Conservation (phyloP, 1,140 invertebrate species). For the Drosophila subpulchrella region DNA sequence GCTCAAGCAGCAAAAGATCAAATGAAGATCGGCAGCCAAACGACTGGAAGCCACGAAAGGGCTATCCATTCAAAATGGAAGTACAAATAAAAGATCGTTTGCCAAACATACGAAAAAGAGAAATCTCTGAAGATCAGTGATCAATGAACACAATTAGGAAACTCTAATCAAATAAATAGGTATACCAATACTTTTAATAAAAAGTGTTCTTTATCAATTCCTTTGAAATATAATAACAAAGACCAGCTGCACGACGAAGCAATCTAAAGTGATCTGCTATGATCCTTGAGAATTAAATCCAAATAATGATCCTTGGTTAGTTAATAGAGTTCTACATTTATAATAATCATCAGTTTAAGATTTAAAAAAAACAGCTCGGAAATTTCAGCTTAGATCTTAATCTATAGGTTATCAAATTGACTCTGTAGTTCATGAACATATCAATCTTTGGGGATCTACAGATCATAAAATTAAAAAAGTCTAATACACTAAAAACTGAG, state of each 20-base stretch:
- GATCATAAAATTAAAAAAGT: too few relatives aligned
- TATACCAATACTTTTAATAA: neutral
- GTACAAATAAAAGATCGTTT: conserved; percentile 27
- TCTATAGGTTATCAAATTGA: too few relatives aligned
- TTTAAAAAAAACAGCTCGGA: too few relatives aligned
- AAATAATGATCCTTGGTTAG: too few relatives aligned
- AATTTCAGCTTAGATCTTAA: too few relatives aligned
- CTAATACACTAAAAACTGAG: too few relatives aligned
- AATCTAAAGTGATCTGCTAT: too few relatives aligned
- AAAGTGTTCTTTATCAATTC: neutral
- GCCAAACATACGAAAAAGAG: conserved; percentile 6
- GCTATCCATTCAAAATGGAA: conserved; percentile 8
- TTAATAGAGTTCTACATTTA: too few relatives aligned
- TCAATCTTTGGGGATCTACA: too few relatives aligned
- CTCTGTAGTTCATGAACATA: too few relatives aligned
- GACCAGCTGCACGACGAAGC: neutral
- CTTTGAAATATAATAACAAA: neutral
- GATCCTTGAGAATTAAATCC: neutral
- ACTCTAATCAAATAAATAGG: neutral
- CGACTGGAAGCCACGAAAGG: conserved; percentile 38
- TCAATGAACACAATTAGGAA: conserved; percentile 20
- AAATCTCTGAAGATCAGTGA: conserved; percentile 8
- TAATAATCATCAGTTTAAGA: too few relatives aligned
- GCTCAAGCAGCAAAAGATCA: conserved; percentile 38
- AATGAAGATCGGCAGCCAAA: conserved; percentile 37